These are phyloP conservation scores for Diaprepes abbreviatus DNA, from an alignment of 2,888 invertebrate species.

Conservation along the genomic window DNA sequence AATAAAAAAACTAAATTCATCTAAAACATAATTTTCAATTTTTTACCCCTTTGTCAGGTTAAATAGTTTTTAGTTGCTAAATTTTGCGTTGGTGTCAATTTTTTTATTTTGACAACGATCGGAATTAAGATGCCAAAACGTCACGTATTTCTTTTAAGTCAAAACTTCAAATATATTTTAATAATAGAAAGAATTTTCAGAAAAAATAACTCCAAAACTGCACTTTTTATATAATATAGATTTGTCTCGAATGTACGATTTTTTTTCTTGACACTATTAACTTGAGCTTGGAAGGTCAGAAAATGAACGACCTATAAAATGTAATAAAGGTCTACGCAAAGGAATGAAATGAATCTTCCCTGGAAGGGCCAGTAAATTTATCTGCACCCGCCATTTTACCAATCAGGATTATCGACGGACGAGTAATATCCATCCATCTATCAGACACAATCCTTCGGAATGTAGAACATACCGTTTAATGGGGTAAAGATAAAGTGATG, in stretches of 20 bases:
- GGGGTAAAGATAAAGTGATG: background rate
- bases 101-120: too few species aligned
- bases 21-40: too few species aligned
- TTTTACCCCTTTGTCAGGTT: too few species aligned
- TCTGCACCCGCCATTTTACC: constrained; percentile 8
- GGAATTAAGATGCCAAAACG: too few species aligned
- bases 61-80: too few species aligned
- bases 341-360: constrained; percentile 11
- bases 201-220: too few species aligned
- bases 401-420: constrained; percentile 10
- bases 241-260: background rate
- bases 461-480: background rate
- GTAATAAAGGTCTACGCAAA: constrained; percentile 11
- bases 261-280: background rate
- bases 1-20: too few species aligned
- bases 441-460: background rate
- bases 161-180: too few species aligned
- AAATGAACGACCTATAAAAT: background rate
- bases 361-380: constrained; percentile 2
- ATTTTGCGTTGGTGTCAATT: too few species aligned
- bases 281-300: background rate
- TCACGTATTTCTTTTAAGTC: too few species aligned
- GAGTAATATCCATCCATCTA: constrained; percentile 2
- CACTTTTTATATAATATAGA: too few species aligned
- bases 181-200: too few species aligned